Evolutionary conservation across 2,113 vertebrate genomes (phyloP).

Genomic region (Syrrhaptes paradoxus): DNA sequence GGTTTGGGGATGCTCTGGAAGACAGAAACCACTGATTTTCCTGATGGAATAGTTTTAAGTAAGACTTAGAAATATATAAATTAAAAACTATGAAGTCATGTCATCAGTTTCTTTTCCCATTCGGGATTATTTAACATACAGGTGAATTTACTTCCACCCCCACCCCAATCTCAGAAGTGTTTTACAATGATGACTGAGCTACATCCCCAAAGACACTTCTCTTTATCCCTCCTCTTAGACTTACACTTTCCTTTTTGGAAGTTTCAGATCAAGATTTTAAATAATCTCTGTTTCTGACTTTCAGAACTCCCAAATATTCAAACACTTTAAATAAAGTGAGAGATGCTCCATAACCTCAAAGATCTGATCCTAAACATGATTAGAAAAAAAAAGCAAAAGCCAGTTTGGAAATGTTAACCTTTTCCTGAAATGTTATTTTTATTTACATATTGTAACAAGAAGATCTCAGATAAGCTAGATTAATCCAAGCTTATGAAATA

Average conservation of each 20-base stretch:
- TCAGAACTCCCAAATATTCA: not conserved
- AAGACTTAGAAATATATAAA: not conserved
- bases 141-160: accelerated
- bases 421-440: conserved; percentile 24
- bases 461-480: not conserved
- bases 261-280: not conserved
- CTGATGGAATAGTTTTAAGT: not conserved
- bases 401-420: not conserved
- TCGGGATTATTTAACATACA: not conserved
- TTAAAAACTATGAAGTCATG: not conserved
- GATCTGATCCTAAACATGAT: not conserved
- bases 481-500: conserved; percentile 21
- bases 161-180: accelerated
- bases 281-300: not conserved
- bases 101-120: not conserved
- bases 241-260: not conserved
- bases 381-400: not conserved
- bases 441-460: conserved; percentile 9
- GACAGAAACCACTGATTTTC: not conserved
- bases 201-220: not conserved
- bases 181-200: not conserved
- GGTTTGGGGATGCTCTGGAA: not conserved
- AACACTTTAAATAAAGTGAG: not conserved
- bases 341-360: not conserved
- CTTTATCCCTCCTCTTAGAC: not conserved